These are phyloP conservation scores for Drosophila mayri DNA, from an alignment of 1,140 invertebrate genomes.

Conservation along the genomic window DNA sequence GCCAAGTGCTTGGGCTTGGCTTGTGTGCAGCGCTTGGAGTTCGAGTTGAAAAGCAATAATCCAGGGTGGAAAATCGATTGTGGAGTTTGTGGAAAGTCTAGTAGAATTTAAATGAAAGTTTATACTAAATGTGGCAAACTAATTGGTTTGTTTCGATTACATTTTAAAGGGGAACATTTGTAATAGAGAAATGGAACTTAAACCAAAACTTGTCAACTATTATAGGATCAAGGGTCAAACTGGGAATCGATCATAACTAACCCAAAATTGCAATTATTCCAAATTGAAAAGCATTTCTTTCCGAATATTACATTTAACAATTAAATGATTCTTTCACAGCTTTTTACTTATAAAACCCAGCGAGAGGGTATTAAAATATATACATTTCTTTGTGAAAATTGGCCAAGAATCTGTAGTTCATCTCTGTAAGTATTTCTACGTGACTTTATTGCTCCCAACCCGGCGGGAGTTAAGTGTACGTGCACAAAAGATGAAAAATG, in stretches of 20 bases:
- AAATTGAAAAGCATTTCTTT: not conserved
- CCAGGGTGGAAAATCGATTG: conserved; percentile 20
- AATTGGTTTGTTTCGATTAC: not conserved
- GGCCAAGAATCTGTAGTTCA: conserved; percentile 1
- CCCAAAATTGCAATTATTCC: not conserved
- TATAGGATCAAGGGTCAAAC: too few species aligned
- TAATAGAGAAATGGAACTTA: not conserved
- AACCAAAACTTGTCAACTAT: not conserved
- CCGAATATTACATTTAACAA: not conserved
- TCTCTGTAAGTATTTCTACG: conserved; percentile 36
- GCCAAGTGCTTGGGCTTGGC: conserved; percentile 16
- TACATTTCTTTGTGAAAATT: not conserved
- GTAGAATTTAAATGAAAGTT: not conserved
- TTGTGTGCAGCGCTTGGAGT: not conserved
- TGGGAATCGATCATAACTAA: not conserved
- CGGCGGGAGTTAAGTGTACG: conserved; percentile 23
- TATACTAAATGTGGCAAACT: not conserved
- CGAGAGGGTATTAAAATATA: not conserved
- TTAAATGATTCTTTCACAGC: not conserved
- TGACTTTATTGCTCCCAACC: conserved; percentile 32
- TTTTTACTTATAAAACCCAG: not conserved
- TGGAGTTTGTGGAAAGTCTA: not conserved
- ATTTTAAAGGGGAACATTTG: not conserved
- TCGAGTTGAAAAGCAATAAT: conserved; percentile 33
- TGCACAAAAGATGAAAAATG: conserved; percentile 35